Conservation (phyloP, 2,888 invertebrate species). For the Tetropium fuscum region DNA sequence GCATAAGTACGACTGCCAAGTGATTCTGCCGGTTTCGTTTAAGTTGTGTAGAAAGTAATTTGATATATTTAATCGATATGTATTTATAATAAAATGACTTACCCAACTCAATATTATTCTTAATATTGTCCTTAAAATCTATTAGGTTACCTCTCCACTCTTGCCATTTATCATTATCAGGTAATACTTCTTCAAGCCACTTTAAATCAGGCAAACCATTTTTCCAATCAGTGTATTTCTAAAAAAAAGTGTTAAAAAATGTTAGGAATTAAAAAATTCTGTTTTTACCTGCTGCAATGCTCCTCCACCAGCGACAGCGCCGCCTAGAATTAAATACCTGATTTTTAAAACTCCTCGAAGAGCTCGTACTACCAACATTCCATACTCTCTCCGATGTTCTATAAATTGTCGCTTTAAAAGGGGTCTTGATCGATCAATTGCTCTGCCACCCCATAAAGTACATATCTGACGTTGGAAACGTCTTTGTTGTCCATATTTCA, state of each 20-base stretch:
- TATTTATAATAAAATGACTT: too few species aligned
- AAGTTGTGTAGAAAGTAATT: too few species aligned
- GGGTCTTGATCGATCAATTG: conserved; percentile 59
- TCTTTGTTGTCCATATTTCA: conserved; percentile 59
- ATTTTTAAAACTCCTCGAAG: conserved; percentile 86
- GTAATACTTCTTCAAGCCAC: conserved; percentile 89
- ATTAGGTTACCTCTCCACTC: conserved; percentile 80
- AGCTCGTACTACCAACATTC: conserved; percentile 77
- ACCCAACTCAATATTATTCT: conserved; percentile 85
- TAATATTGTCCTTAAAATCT: conserved; percentile 77
- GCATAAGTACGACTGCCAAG: too few species aligned
- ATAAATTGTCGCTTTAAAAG: conserved; percentile 50
- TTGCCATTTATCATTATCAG: conserved; percentile 85
- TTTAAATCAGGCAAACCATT: conserved; percentile 91
- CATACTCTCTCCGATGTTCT: conserved; percentile 70
- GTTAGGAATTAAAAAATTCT: too few species aligned
- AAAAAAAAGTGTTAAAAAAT: too few species aligned
- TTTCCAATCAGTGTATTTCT: conserved; percentile 97
- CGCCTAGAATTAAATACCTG: conserved; percentile 90
- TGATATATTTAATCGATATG: too few species aligned
- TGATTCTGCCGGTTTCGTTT: too few species aligned
- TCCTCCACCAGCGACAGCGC: conserved; percentile 94
- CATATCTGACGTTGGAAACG: conserved; percentile 54
- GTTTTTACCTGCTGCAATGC: conserved; percentile 90
- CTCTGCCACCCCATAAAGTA: conserved; percentile 60